A percentile compares a stretch with the other conserved stretches of the same genome.
These are phyloP conservation scores for Pammene fasciana DNA, from an alignment of 2,888 invertebrate species.

Conservation along the genomic window DNA sequence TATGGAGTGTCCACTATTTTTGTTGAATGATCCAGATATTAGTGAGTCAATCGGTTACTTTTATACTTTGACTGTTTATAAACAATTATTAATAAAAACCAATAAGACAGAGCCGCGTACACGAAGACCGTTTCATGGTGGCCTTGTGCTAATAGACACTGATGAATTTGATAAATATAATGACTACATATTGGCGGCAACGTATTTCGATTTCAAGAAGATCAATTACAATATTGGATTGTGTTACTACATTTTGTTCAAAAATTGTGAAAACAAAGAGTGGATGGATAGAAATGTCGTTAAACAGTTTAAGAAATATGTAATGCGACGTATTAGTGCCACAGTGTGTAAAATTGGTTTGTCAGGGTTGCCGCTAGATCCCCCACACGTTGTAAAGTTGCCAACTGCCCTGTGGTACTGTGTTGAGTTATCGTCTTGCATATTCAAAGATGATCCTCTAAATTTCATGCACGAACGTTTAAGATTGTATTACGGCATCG, in stretches of 20 bases:
- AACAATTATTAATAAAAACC: conserved; percentile 49
- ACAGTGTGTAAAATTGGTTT: conserved; percentile 55
- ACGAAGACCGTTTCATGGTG: conserved; percentile 54
- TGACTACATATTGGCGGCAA: conserved; percentile 58
- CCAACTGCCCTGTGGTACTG: conserved; percentile 59
- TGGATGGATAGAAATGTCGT: conserved; percentile 61
- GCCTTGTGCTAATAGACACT: conserved; percentile 53
- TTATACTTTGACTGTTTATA: conserved; percentile 58
- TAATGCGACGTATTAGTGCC: conserved; percentile 51
- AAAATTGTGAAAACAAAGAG: conserved; percentile 57
- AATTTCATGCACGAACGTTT: conserved; percentile 53
- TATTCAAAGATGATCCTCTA: conserved; percentile 53
- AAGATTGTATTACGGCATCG: conserved; percentile 50
- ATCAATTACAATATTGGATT: conserved; percentile 56
- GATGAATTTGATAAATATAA: conserved; percentile 59
- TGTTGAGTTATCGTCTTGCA: conserved; percentile 53
- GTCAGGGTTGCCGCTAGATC: conserved; percentile 57
- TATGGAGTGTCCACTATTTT: conserved; percentile 57
- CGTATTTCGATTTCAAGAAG: conserved; percentile 57
- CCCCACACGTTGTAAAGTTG: conserved; percentile 49
- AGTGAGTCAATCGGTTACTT: conserved; percentile 59
- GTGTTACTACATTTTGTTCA: conserved; percentile 59
- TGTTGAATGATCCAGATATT: conserved; percentile 53
- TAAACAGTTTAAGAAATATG: conserved; percentile 54
- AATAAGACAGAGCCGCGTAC: conserved; percentile 56